Conservation (phyloP, 2,888 invertebrate genomes). For the Noctuana brunneofusca region DNA sequence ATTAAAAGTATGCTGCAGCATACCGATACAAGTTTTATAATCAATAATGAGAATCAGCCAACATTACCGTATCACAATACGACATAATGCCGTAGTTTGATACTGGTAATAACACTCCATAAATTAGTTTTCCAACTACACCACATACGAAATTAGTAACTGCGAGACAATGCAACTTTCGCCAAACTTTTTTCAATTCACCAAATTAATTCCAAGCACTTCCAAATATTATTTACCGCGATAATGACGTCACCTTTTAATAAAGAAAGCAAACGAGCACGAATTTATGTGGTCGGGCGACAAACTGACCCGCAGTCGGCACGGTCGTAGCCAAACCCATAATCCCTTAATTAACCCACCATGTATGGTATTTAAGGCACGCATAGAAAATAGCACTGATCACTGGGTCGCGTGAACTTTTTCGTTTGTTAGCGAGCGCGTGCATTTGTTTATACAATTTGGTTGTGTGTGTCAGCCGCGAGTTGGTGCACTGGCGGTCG, state of each 20-base stretch:
- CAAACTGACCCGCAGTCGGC: conserved; percentile 62
- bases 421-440: conserved; percentile 45
- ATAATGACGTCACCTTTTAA: conserved; percentile 78
- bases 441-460: conserved; percentile 43
- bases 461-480: conserved; percentile 36
- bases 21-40: background rate
- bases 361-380: conserved; percentile 46
- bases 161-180: conserved; percentile 69
- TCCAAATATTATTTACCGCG: conserved; percentile 56
- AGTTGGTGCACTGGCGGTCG: conserved; percentile 33
- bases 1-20: background rate
- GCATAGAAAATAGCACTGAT: conserved; percentile 48
- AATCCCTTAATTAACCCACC: conserved; percentile 70
- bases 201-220: conserved; percentile 17
- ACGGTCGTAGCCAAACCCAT: conserved; percentile 66
- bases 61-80: conserved; percentile 26
- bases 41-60: conserved; percentile 17
- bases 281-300: conserved; percentile 66
- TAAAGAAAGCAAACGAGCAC: conserved; percentile 63
- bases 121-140: conserved; percentile 38
- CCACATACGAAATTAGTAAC: conserved; percentile 41
- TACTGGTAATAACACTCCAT: conserved; percentile 19
- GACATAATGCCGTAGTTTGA: conserved; percentile 23
- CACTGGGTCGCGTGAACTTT: conserved; percentile 43
- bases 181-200: conserved; percentile 23